phyloP scores from a whole-genome alignment of 2,113 vertebrate genomes.

The Larimichthys polyactis region DNA sequence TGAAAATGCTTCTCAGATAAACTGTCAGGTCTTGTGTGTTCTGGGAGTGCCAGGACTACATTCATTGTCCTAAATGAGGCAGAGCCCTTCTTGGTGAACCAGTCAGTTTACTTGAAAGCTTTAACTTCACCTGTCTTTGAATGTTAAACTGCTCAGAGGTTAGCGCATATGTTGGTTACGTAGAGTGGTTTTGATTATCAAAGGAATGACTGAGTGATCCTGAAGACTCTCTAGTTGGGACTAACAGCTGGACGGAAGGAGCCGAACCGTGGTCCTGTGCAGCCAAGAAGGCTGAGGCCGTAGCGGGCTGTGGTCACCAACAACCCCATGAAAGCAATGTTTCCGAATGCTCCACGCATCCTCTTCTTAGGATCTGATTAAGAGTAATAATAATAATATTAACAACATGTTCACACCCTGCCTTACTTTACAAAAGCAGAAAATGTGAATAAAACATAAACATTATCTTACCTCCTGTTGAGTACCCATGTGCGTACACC shows the following conservation, averaged over 20 bases:
- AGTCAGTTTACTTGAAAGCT: constrained; percentile 22
- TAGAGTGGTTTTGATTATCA: constrained; percentile 2
- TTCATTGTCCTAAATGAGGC: neutral
- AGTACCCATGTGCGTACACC: constrained; percentile 92
- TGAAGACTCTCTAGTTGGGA: neutral
- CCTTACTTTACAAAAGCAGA: neutral
- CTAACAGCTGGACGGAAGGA: neutral
- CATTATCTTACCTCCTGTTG: constrained; percentile 89
- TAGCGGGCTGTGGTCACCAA: constrained; percentile 62
- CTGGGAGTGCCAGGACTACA: neutral
- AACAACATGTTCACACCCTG: neutral
- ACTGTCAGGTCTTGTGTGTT: neutral
- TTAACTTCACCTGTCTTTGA: neutral
- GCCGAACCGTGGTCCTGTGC: constrained; percentile 11
- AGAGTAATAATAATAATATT: neutral
- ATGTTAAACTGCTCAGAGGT: neutral
- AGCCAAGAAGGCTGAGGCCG: constrained; percentile 72
- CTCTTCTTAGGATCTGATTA: constrained; percentile 78
- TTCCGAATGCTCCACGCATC: constrained; percentile 69
- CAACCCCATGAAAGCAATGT: constrained; percentile 71
- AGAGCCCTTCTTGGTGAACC: constrained; percentile 28
- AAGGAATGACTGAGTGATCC: neutral
- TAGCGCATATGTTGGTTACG: neutral
- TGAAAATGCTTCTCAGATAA: neutral
- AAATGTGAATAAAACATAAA: neutral